Base-by-base conservation (phyloP, 2,888 invertebrate genomes). In the Pachydiplax longipennis region DNA sequence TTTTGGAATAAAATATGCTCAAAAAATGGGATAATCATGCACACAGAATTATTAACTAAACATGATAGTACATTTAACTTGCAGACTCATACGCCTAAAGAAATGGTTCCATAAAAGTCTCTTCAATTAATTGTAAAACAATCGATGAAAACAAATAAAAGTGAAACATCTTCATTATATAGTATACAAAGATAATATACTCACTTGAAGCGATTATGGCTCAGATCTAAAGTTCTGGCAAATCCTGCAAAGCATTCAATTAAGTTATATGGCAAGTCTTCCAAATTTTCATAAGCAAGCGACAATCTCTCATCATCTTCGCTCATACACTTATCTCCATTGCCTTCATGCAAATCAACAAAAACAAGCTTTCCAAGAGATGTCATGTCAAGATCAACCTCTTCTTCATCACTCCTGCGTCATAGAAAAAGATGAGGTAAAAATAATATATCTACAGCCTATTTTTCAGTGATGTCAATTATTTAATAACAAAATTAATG, bases 131-230 rank as follows among this genome's bases (percentile, higher is more conserved):
- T 53, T 53, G 8, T 3, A 53, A 18, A 5, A 18, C 18, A 53
- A 18, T 53, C 18, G 18, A 53, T 53, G 15, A 53, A 53, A 53
- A 18, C 18, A 2, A 53, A 18, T 18, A 53, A 53, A 53, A 18
- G 18, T 53, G 18, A 53, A 53, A 18, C 53, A 13, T 53, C 53
- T 53, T 53, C 53, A 53, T 18, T 53, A 5, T 18, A 15, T 18
- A 18, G 53, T 53, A 18, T 18, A 53, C 8, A 53, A 18, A 18
- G 53, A 65, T 73, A 73, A n/a, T 61, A 80, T 90, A 94, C 95
- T 95, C 94, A 96, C 96, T 95, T 95, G 92, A 97, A 96, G 93
- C 96, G 95, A 93, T 97, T 97, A 92, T 97, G 95, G 92, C 97
- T 97, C 90, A 97, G 95, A 93, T 97, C 97, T 92, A 97, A 94